phyloP scores from a whole-genome alignment of 2,888 invertebrate genomes.

The Tryphoninae sp. region DNA sequence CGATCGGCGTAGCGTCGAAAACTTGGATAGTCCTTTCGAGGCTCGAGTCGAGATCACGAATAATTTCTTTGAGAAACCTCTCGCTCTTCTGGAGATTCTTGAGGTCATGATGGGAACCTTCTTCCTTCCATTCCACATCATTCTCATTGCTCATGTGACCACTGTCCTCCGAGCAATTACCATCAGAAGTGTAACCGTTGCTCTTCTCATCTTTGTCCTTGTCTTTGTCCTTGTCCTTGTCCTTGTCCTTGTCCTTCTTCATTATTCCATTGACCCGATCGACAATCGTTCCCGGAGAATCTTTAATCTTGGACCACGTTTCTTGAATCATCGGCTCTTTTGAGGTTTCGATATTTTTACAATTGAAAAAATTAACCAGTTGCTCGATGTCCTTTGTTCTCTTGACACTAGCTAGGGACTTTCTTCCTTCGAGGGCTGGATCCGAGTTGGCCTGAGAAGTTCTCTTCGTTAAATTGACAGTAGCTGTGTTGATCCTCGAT shows the following conservation, averaged over 20 bases:
- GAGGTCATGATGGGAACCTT: slow-evolving; percentile 62
- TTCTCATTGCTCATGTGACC: slow-evolving; percentile 91
- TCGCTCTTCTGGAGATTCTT: slow-evolving; percentile 70
- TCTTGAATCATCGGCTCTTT: slow-evolving; percentile 66
- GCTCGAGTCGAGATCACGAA: slow-evolving; percentile 72
- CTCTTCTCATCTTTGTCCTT: slow-evolving; percentile 71
- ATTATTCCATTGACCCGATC: slow-evolving; percentile 37
- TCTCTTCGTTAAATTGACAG: slow-evolving; percentile 56
- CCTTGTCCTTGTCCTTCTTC: slow-evolving; percentile 62
- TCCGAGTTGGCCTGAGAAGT: slow-evolving; percentile 24
- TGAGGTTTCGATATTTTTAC: slow-evolving; percentile 75
- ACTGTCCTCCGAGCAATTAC: slow-evolving; percentile 88
- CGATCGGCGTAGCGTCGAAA: slow-evolving; percentile 72
- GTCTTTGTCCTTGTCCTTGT: slow-evolving; percentile 69
- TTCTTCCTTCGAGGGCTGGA: slow-evolving; percentile 45
- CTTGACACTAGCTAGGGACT: slow-evolving; percentile 65
- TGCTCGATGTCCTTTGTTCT: slow-evolving; percentile 78
- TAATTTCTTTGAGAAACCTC: slow-evolving; percentile 72
- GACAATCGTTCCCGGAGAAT: slow-evolving; percentile 61
- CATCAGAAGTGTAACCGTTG: slow-evolving; percentile 84
- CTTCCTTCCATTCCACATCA: slow-evolving; percentile 80
- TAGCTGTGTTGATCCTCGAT: slow-evolving; percentile 63
- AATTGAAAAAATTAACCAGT: slow-evolving; percentile 79
- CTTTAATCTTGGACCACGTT: slow-evolving; percentile 69
- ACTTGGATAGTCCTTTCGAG: slow-evolving; percentile 72